Evolutionary conservation across 2,888 invertebrate genomes (phyloP).

Genomic region (Hedya salicella): DNA sequence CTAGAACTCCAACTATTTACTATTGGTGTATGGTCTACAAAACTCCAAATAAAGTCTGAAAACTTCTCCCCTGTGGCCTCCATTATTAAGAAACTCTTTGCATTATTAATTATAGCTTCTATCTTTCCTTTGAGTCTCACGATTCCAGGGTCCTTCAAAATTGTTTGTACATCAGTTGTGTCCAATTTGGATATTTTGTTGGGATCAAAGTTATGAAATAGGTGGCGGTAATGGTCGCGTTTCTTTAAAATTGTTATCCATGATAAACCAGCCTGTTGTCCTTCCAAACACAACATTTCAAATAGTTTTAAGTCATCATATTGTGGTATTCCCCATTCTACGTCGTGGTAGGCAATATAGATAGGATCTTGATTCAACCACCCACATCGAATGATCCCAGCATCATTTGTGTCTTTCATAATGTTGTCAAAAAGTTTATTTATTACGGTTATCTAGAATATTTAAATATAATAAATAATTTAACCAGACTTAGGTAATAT

Average conservation of each 20-base stretch:
- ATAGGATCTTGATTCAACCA: slow-evolving; percentile 70
- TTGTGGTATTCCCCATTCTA: slow-evolving; percentile 75
- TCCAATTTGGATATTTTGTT: slow-evolving; percentile 58
- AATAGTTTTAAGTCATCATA: slow-evolving; percentile 63
- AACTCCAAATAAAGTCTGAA: slow-evolving; percentile 70
- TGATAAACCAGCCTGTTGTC: slow-evolving; percentile 77
- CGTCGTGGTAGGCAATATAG: slow-evolving; percentile 73
- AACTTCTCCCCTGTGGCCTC: slow-evolving; percentile 64
- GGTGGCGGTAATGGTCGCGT: slow-evolving; percentile 64
- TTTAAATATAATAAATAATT: too few relatives aligned
- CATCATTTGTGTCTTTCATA: slow-evolving; percentile 24
- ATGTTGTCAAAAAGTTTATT: slow-evolving; percentile 1
- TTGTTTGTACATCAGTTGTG: slow-evolving; percentile 54
- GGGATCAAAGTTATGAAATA: slow-evolving; percentile 68
- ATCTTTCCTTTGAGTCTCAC: slow-evolving; percentile 73
- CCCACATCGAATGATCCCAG: slow-evolving; percentile 55
- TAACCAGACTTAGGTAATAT: too few relatives aligned
- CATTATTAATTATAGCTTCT: slow-evolving; percentile 69
- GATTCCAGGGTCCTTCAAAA: slow-evolving; percentile 57
- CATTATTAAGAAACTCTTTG: slow-evolving; percentile 68
- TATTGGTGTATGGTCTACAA: slow-evolving; percentile 65
- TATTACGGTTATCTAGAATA: too few relatives aligned
- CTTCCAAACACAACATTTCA: slow-evolving; percentile 78
- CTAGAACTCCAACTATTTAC: slow-evolving; percentile 62
- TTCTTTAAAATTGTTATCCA: slow-evolving; percentile 77